Evolutionary conservation across 2,888 invertebrate species (phyloP), one percentile per base, ranked within the genome.

Genomic region (Drosophila acutilabella): DNA sequence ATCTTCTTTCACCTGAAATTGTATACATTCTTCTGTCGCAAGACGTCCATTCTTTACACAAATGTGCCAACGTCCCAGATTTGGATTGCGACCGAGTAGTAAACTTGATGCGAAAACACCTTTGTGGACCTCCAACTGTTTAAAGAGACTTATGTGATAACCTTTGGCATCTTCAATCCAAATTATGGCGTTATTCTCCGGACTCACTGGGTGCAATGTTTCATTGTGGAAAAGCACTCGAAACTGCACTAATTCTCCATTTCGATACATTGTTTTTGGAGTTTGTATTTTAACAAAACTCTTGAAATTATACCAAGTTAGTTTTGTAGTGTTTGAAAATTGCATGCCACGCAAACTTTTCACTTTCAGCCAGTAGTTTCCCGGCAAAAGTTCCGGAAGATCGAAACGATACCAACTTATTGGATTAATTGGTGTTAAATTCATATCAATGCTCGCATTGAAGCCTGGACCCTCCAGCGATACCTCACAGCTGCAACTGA

Each of bases 21-120:
- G 4, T 4, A 16, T 18, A 18, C 78, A 80, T 23, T 58, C 41
- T 5, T 48, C 58, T 1, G 0, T 1, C 0, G 42, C 4, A 3
- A 3, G 0, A 0, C 1, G 0, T 4, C 45, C 66, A 45, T 66
- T 74, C 14, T 36, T 18, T 1, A 33, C 68, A 40, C 79, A 80
- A 13, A 79, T 64, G 5, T 70, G 52, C 79, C 79, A 79, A 1
- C 11, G 26, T 2, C 78, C 80, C 0, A 64, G 44, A 13, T 64
- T 73, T 1, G 61, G 44, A 7, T 42, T 16, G 8, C 11, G 16
- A 0, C 56, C 51, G n/a, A 78, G 6, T 7, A n/a, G 45, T 0
- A 77, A 4, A 2, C 50, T 13, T 0, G 50, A 23, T 6, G 53
- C 18, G 26, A 70, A 80, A 1, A 77, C 20, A 0, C 79, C 79